Conservation (phyloP, 2,113 vertebrate species). For the Geococcyx californianus region DNA sequence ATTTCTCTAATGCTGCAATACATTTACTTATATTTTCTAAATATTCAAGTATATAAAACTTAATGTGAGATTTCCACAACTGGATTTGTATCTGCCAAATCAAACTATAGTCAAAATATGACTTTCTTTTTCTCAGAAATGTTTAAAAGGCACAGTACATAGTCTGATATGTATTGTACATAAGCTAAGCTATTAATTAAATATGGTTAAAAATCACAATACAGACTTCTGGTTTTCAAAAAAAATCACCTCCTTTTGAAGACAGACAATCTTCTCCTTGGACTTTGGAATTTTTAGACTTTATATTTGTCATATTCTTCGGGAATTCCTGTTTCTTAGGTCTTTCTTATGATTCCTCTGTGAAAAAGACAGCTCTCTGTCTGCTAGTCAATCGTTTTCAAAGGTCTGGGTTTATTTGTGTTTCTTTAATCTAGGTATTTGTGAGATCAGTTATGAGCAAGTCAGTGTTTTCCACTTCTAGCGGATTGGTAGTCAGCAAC, state of each 20-base stretch:
- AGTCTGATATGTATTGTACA: background rate
- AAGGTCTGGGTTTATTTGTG: slow-evolving; percentile 65
- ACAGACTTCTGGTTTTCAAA: background rate
- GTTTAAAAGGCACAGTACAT: background rate
- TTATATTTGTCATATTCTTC: background rate
- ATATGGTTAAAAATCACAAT: background rate
- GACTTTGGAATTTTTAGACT: slow-evolving; percentile 14
- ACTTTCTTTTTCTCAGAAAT: slow-evolving; percentile 26
- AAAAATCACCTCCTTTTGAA: slow-evolving; percentile 45
- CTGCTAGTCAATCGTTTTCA: slow-evolving; percentile 69
- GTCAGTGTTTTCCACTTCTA: background rate
- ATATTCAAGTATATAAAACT: slow-evolving; percentile 41
- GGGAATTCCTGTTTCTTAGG: slow-evolving; percentile 9
- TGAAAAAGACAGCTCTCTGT: slow-evolving; percentile 61
- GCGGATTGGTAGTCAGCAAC: slow-evolving; percentile 3
- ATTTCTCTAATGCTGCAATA: background rate
- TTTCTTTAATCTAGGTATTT: slow-evolving; percentile 50
- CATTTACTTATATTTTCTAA: slow-evolving; percentile 57
- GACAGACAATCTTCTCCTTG: slow-evolving; percentile 18
- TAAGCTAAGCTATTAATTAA: background rate
- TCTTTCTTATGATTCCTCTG: slow-evolving; percentile 4
- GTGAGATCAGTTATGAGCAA: slow-evolving; percentile 58
- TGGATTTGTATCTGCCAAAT: slow-evolving; percentile 42
- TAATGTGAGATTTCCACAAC: slow-evolving; percentile 42
- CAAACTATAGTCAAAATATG: slow-evolving; percentile 5